Evolutionary conservation across 2,888 invertebrate genomes (phyloP), one percentile per base, ranked within the genome.

Genomic region (Drosophila koepferae): DNA sequence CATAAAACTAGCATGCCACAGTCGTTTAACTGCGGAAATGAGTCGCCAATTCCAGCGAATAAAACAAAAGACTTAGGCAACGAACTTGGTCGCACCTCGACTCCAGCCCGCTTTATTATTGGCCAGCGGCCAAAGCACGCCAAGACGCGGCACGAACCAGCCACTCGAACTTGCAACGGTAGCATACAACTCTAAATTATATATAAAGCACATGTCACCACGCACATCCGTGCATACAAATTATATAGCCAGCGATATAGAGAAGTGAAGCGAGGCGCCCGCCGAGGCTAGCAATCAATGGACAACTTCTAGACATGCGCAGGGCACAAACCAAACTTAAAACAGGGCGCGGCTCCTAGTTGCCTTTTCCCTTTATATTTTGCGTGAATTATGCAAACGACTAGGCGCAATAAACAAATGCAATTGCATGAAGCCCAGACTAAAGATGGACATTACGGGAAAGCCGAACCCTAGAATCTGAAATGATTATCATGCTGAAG

Each of bases 201-300:
- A 91, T 88, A 91, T 91, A 91, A 91, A 91, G 91, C 91, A 91
- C 92, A 91, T 91, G 92, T 91, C 91, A 91, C 75, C 72, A 80
- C 78, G 79, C 87, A 85, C 92, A 90, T 86, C 82, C 81, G 80
- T 79, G 91, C 92, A 91, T 91, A 91, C 89, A 89, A 91, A 91
- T 91, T 81, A 83, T 64, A 56, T 56, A 56, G 41, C 28, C 28
- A 6, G n/a, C 64, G 65, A 60, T 54, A 38, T 28, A 6, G n/a
- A 65, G 65, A 60, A 54, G 41, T 16, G 34, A 34, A 23, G 18
- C 56, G 55, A 34, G 63, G 31, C 23, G 59, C 10, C 56, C 28
- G 28, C n/a, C 12, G 46, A 46, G 48, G 43, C 46, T 56, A 58
- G 63, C 64, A 80, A 80, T 77, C 80, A 82, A 75, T 89, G 87